These are phyloP conservation scores for Araneus ventricosus DNA, from an alignment of 1,140 invertebrate genomes.

Conservation along the genomic window DNA sequence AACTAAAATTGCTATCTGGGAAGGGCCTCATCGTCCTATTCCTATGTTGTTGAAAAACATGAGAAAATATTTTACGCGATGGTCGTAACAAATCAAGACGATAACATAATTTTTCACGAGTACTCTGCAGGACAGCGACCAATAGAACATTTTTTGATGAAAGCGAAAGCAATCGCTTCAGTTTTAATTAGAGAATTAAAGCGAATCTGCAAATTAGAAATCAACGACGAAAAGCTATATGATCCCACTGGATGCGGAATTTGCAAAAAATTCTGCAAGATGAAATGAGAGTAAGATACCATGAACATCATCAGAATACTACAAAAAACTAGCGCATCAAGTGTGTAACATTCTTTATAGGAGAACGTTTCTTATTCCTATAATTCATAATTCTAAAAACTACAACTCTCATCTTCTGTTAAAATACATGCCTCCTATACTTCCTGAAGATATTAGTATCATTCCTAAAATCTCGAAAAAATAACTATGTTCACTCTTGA, in stretches of 20 bases:
- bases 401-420: constrained; percentile 2
- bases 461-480: constrained; percentile 23
- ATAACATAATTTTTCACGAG: constrained; percentile 33
- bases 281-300: constrained; percentile 16
- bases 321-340: not conserved
- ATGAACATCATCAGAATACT: not conserved
- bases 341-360: constrained; percentile 36
- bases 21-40: not conserved
- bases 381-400: constrained; percentile 32
- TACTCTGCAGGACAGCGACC: not conserved
- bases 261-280: not conserved
- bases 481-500: constrained; percentile 3
- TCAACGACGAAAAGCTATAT: not conserved
- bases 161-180: not conserved
- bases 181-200: not conserved
- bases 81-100: not conserved
- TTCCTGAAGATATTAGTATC: not conserved
- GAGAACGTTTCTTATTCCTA: not conserved
- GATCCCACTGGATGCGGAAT: not conserved
- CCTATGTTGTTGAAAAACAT: not conserved
- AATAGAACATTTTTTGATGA: not conserved
- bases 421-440: constrained; percentile 35
- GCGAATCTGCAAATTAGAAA: not conserved
- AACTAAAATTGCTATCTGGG: too few species aligned
- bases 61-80: not conserved